These are phyloP conservation scores for Anastatus disparis DNA, from an alignment of 1,140 invertebrate species.

Conservation along the genomic window DNA sequence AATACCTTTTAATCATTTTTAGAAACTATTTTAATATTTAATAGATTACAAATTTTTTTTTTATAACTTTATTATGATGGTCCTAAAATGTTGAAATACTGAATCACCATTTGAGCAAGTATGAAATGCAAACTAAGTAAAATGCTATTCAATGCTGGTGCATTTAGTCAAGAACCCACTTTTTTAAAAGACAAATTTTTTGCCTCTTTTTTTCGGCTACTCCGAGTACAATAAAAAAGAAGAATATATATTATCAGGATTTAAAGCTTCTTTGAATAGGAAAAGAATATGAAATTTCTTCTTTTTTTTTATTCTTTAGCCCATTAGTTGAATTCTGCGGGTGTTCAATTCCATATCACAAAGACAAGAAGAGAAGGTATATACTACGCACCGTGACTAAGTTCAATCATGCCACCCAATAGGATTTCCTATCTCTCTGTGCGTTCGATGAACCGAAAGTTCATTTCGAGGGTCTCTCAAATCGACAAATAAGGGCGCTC, in stretches of 20 bases:
- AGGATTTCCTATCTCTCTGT: slow-evolving; percentile 30
- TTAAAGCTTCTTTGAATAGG: slow-evolving; percentile 31
- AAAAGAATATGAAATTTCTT: slow-evolving; percentile 40
- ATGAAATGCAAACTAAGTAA: background rate
- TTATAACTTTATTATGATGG: too few relatives aligned
- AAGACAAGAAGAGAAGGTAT: slow-evolving; percentile 24
- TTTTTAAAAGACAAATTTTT: background rate
- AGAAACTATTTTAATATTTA: too few relatives aligned
- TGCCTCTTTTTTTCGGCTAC: background rate
- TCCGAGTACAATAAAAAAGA: background rate
- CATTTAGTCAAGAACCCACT: background rate
- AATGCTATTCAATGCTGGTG: background rate
- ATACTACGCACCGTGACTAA: too few relatives aligned
- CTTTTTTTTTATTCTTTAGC: too few relatives aligned
- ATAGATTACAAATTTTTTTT: too few relatives aligned
- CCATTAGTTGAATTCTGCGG: slow-evolving; percentile 42
- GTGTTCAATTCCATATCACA: slow-evolving; percentile 37
- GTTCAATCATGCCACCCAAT: slow-evolving; percentile 39
- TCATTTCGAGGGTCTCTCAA: slow-evolving; percentile 25
- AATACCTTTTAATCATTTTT: too few relatives aligned
- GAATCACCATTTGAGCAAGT: background rate
- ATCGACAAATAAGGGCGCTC: slow-evolving; percentile 38
- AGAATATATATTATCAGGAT: slow-evolving; percentile 31
- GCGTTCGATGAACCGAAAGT: slow-evolving; percentile 21
- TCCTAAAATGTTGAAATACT: too few relatives aligned